These are phyloP conservation scores for Sialis fuliginosa DNA, from an alignment of 2,888 invertebrate species.

Conservation along the genomic window DNA sequence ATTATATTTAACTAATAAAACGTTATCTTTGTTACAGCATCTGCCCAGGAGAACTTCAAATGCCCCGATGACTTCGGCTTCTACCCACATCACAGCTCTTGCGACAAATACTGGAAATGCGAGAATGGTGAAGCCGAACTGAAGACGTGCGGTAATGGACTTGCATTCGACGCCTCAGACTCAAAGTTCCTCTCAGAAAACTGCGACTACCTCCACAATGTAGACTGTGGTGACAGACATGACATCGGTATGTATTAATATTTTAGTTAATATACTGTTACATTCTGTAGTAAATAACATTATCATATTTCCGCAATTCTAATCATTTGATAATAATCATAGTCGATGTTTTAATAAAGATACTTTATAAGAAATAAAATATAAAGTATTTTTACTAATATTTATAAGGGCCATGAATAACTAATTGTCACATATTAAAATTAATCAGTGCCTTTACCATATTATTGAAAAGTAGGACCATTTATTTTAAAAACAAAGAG, in stretches of 20 bases:
- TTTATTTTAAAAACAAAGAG: too few relatives aligned
- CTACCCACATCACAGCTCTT: constrained; percentile 76
- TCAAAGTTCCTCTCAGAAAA: constrained; percentile 82
- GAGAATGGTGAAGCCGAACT: constrained; percentile 75
- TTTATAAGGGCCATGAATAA: too few relatives aligned
- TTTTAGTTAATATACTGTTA: neutral
- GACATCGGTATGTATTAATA: constrained; percentile 50
- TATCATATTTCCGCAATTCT: too few relatives aligned
- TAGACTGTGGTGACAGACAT: constrained; percentile 76
- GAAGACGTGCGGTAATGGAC: constrained; percentile 86
- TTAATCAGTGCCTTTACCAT: too few relatives aligned
- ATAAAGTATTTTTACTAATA: too few relatives aligned
- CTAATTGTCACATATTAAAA: too few relatives aligned
- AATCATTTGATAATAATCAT: too few relatives aligned
- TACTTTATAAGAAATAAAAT: too few relatives aligned
- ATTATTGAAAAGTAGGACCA: too few relatives aligned
- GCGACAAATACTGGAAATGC: constrained; percentile 93
- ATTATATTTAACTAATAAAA: too few relatives aligned
- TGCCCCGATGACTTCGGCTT: constrained; percentile 90
- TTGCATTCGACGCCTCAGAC: constrained; percentile 80
- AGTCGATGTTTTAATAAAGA: too few relatives aligned
- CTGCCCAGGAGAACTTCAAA: constrained; percentile 71
- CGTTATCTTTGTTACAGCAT: constrained; percentile 31
- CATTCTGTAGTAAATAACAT: neutral
- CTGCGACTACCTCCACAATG: constrained; percentile 90